Base-by-base conservation (phyloP, 2,797 vertebrate genomes). In the Mionectes olivaceus region DNA sequence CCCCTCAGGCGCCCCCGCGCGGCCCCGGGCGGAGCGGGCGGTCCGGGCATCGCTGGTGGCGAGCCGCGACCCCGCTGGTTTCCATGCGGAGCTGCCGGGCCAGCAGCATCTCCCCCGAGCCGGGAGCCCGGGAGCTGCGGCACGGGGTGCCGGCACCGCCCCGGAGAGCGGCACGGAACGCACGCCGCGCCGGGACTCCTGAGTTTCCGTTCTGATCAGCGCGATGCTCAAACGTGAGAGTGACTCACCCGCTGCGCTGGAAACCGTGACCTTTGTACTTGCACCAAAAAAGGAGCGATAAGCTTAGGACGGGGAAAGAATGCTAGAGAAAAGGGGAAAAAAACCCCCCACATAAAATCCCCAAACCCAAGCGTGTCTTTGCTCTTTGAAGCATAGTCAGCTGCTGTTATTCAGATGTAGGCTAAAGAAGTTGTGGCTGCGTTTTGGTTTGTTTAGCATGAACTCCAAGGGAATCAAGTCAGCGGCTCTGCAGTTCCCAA, bases 191-290 rank as follows among this genome's bases (percentile, higher is more conserved):
- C 0, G 35, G 68, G 68, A 60, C 43, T 85, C 84, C 60, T 33
- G 5, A 80, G 82, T 93, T 92, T 91, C 91, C 87, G 27, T 87
- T 80, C 87, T 27, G 79, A 92, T 96, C 94, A 94, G 35, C 35
- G 35, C 87, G 15, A 56, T 91, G 89, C 75, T 88, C 73, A 65
- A 81, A 91, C 76, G 57, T 78, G 93, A 92, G 84, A 76, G 50
- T 95, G 92, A 96, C 53, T 96, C 93, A 95, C 19, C 24, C 46
- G 28, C 78, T 7, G 1, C 68, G 27, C 84, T 30, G 46, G 91
- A 93, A 93, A 83, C 87, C 87, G 59, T 7, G 89, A 93, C 89
- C 93, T 96, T 92, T 85, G 60, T 71, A 57, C 78, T 91, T 75
- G 87, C 43, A 83, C 78, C 24, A 43, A 92, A 92, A 93, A 95